Conservation (phyloP, 2,888 invertebrate species). For the Eilema griseolum region DNA sequence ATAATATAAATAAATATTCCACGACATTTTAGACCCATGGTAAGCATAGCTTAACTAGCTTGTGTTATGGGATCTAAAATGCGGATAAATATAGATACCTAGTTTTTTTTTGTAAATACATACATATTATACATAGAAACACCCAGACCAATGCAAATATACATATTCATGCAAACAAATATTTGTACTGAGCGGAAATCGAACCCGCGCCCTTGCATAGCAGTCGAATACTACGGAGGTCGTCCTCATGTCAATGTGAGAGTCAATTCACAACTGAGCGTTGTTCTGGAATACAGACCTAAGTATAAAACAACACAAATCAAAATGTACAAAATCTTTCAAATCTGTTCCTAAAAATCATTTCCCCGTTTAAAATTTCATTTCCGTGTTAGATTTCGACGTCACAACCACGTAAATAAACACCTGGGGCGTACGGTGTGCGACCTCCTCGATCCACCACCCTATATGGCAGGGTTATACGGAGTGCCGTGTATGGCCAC, state of each 20-base stretch:
- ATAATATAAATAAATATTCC: no score
- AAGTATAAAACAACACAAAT: background rate
- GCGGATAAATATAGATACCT: no score
- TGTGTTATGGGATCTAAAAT: no score
- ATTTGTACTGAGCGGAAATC: no score
- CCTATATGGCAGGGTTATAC: slow-evolving; percentile 60
- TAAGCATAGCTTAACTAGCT: no score
- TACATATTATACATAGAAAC: no score
- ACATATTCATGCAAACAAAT: no score
- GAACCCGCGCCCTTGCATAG: no score
- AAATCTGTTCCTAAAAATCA: slow-evolving; percentile 9
- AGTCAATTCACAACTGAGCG: background rate
- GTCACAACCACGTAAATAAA: slow-evolving; percentile 18
- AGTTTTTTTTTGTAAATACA: no score
- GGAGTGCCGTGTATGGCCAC: slow-evolving; percentile 58
- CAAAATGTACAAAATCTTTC: background rate
- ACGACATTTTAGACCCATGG: no score
- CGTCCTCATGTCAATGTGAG: background rate
- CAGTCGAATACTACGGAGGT: no score
- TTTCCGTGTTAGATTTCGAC: slow-evolving; percentile 4
- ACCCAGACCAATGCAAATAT: no score
- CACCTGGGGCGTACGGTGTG: slow-evolving; percentile 33
- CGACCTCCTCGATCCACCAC: slow-evolving; percentile 53
- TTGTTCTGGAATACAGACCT: background rate
- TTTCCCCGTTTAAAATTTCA: background rate